A percentile compares a stretch with the other conserved stretches of the same genome.
Conservation (phyloP, 1,140 invertebrate genomes). For the Pogonus chalceus region DNA sequence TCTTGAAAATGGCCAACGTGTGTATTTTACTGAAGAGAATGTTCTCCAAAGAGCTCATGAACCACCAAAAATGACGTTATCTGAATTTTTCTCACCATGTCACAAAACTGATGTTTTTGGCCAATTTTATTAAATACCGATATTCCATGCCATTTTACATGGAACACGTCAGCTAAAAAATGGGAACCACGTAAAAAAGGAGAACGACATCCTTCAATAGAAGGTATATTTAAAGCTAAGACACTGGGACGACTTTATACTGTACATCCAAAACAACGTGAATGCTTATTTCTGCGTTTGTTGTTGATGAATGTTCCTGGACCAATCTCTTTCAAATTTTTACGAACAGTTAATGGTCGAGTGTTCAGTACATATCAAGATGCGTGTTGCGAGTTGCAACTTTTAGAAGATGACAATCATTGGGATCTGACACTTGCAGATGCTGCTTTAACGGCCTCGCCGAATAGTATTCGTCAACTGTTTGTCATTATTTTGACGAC, state of each 20-base stretch:
- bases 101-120: constrained; percentile 15
- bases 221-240: constrained; percentile 16
- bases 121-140: constrained; percentile 20
- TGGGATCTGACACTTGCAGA: constrained; percentile 13
- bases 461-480: constrained; percentile 30
- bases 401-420: constrained; percentile 19
- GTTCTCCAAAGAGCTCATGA: constrained; percentile 17
- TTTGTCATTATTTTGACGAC: constrained; percentile 32
- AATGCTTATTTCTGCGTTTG: constrained; percentile 15
- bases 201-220: constrained; percentile 18
- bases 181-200: constrained; percentile 18
- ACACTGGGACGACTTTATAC: constrained; percentile 28
- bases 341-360: constrained; percentile 29
- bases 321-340: constrained; percentile 28
- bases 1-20: constrained; percentile 24
- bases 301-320: constrained; percentile 24
- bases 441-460: constrained; percentile 22
- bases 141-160: constrained; percentile 22
- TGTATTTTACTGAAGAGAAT: constrained; percentile 21
- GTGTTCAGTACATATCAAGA: constrained; percentile 15
- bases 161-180: constrained; percentile 19
- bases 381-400: constrained; percentile 4
- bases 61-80: constrained; percentile 23
- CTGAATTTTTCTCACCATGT: constrained; percentile 20
- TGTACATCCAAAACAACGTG: constrained; percentile 28